These are phyloP conservation scores for Phaedon cochleariae DNA, from an alignment of 2,888 invertebrate species.

Conservation along the genomic window DNA sequence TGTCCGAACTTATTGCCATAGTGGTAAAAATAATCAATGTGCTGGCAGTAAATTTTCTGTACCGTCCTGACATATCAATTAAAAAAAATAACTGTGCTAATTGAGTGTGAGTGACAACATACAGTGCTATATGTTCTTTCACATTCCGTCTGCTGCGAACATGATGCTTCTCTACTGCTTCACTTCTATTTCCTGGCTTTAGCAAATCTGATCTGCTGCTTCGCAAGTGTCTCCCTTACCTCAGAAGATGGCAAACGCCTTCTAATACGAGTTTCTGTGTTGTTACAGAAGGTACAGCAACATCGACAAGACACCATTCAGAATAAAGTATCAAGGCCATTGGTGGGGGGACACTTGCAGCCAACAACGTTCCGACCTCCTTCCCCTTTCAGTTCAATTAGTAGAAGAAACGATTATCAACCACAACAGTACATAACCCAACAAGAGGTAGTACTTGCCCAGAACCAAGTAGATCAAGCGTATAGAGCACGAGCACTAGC, in stretches of 20 bases:
- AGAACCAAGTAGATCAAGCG: background rate
- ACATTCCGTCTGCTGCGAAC: too few relatives aligned
- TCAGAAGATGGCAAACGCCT: conserved; percentile 4
- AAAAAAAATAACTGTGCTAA: too few relatives aligned
- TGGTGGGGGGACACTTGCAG: conserved; percentile 59
- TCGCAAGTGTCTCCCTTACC: conserved; percentile 36
- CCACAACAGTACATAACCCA: conserved; percentile 22
- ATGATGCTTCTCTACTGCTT: background rate
- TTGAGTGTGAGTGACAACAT: too few relatives aligned
- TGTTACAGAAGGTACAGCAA: conserved; percentile 60
- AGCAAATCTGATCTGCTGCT: conserved; percentile 1
- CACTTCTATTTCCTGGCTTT: background rate
- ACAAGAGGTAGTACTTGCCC: conserved; percentile 20
- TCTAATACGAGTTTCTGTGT: conserved; percentile 43
- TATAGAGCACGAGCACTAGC: conserved; percentile 19
- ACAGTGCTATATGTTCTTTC: too few relatives aligned
- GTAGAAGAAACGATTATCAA: conserved; percentile 37
- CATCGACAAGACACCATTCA: conserved; percentile 39
- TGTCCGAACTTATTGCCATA: too few relatives aligned
- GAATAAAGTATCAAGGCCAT: conserved; percentile 48
- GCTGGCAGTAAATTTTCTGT: too few relatives aligned
- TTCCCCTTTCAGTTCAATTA: conserved; percentile 39
- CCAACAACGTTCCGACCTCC: conserved; percentile 62
- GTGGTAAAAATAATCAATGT: too few relatives aligned
- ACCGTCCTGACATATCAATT: too few relatives aligned